These are phyloP conservation scores for Choristoneura fumiferana DNA, from an alignment of 1,140 invertebrate species.

Conservation along the genomic window DNA sequence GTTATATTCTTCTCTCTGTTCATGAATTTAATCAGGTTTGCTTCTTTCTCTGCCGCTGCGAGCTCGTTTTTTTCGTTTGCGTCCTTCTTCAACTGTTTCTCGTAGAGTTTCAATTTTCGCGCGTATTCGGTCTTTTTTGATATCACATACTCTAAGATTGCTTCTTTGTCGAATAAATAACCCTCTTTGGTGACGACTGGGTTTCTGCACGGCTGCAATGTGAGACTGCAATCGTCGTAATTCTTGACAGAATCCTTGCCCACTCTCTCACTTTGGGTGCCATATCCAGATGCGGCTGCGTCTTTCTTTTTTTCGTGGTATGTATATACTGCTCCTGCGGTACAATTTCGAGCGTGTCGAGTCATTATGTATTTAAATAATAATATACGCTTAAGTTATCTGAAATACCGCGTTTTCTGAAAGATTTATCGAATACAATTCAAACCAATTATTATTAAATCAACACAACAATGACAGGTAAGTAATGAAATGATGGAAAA, in stretches of 20 bases:
- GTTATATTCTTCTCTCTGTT: slow-evolving; percentile 87
- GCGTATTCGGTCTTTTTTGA: slow-evolving; percentile 96
- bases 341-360: slow-evolving; percentile 97
- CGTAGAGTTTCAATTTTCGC: slow-evolving; percentile 94
- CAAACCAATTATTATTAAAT: too few species aligned
- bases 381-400: too few species aligned
- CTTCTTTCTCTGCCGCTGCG: slow-evolving; percentile 82
- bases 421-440: too few species aligned
- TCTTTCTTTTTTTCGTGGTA: slow-evolving; percentile 99
- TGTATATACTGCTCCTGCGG: slow-evolving; percentile 98
- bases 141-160: slow-evolving; percentile 97
- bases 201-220: slow-evolving; percentile 95
- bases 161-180: slow-evolving; percentile 98
- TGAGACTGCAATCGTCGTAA: slow-evolving; percentile 98
- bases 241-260: slow-evolving; percentile 98
- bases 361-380: too few species aligned
- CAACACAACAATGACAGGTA: too few species aligned
- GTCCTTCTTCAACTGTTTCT: slow-evolving; percentile 91
- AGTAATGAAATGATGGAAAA: too few species aligned
- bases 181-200: slow-evolving; percentile 94
- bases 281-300: slow-evolving; percentile 93
- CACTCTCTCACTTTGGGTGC: slow-evolving; percentile 89
- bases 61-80: slow-evolving; percentile 79
- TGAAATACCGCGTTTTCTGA: too few species aligned
- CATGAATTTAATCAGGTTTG: slow-evolving; percentile 80